Evolutionary conservation across 2,888 invertebrate species (phyloP).

Genomic region (Busseola fusca): DNA sequence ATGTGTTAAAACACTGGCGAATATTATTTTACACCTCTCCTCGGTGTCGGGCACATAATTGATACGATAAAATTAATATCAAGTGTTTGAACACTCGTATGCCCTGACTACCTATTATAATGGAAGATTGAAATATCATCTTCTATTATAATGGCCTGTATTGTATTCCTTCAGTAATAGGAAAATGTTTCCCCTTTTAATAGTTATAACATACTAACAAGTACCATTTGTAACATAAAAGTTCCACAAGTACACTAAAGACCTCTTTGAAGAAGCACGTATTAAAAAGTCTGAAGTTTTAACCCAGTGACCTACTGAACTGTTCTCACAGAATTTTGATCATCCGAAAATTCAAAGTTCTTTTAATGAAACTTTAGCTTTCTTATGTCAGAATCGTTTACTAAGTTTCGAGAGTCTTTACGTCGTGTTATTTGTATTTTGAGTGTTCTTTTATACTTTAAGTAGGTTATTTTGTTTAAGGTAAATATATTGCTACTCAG

Average conservation of each 20-base stretch:
- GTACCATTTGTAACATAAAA: constrained; percentile 4
- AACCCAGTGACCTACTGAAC: constrained; percentile 53
- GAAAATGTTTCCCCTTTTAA: neutral
- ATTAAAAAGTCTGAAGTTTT: constrained; percentile 36
- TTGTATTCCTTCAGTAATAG: neutral
- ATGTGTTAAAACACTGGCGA: no score
- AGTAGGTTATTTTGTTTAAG: constrained; percentile 11
- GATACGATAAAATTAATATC: neutral
- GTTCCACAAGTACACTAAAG: constrained; percentile 17
- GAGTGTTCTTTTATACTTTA: constrained; percentile 28
- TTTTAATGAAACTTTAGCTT: constrained; percentile 48
- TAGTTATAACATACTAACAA: constrained; percentile 11
- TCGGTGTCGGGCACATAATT: neutral
- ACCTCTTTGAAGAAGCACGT: constrained; percentile 36
- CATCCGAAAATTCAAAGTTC: constrained; percentile 36
- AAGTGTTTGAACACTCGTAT: neutral
- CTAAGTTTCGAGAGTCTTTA: constrained; percentile 28
- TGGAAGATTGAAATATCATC: neutral
- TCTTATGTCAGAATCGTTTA: constrained; percentile 34
- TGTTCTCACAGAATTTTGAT: constrained; percentile 35
- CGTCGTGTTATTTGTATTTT: constrained; percentile 24
- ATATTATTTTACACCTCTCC: neutral
- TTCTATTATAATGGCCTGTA: neutral
- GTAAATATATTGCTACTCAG: neutral
- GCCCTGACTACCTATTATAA: neutral